Base-by-base conservation (phyloP, 1,140 invertebrate genomes). In the Babylonia areolata region DNA sequence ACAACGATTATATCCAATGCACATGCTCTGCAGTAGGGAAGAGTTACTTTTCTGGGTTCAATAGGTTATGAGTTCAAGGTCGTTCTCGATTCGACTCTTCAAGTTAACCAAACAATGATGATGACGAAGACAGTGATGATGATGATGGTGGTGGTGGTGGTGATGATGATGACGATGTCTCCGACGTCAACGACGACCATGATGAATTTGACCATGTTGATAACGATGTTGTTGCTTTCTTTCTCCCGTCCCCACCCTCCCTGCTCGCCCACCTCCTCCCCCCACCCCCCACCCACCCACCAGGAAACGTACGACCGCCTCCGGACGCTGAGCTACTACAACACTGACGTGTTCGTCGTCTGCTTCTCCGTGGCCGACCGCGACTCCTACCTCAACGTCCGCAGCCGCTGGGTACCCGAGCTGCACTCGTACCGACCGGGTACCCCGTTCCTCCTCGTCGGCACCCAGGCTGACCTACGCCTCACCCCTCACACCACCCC, bases 331-430 rank as follows among this genome's bases (percentile, higher is more conserved):
- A 98, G 97, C 46, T 99, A 99, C 95, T 98, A 98, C 91, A 98
- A 99, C 94, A 99, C 98, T 15, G 99, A 99, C 95, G 98, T 99
- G 78, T 99, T 99, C 95, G 96, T 99, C 88, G 98, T 99, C 78
- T 99, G 99, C 95, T 99, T 99, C 95, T 99, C 98, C 90, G 98
- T 99, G 86, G 98, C 99, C 64, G 99, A 98, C 87, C 98, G 98
- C 85, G 98, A 98, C 20, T 99, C 98, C 87, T 99, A 99, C 95
- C 98, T 99, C 95, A 99, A 99, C 94, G 98, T 99, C 81, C 96
- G 98, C 92, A 98, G 98, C 87, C 99, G 99, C 95, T 94, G 95
- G 95, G 92, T 94, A 64, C 94, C 94, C 28, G 95, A 96, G 92
- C 93, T 96, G n/a, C 95, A 96, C 71, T 95, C 95, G 86, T 95